These are phyloP conservation scores for Parelbella ahira DNA, from an alignment of 2,888 invertebrate species.

Conservation along the genomic window DNA sequence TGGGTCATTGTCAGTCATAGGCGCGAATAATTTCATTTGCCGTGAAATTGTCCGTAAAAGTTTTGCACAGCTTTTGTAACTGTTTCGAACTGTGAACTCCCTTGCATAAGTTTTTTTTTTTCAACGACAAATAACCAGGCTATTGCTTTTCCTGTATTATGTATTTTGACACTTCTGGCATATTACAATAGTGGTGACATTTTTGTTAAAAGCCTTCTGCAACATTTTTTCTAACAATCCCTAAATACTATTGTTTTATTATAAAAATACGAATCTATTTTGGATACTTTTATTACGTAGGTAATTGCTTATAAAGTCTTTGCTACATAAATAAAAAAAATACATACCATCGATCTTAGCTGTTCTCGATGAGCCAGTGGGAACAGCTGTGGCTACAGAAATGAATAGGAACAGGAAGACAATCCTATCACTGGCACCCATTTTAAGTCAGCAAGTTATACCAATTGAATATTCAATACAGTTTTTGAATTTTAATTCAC, in stretches of 20 bases:
- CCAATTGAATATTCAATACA: slow-evolving; percentile 31
- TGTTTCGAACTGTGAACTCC: slow-evolving; percentile 47
- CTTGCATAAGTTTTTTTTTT: slow-evolving; percentile 58
- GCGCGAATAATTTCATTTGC: slow-evolving; percentile 55
- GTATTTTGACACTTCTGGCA: no score
- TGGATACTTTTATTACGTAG: no score
- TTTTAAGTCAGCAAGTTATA: slow-evolving; percentile 47
- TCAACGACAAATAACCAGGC: slow-evolving; percentile 2
- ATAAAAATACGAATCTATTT: no score
- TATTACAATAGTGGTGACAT: no score
- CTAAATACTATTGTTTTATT: no score
- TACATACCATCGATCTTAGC: slow-evolving; percentile 56
- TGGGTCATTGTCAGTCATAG: slow-evolving; percentile 71
- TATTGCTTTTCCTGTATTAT: no score
- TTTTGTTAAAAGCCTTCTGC: no score
- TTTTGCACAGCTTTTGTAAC: slow-evolving; percentile 62
- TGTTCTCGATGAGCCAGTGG: slow-evolving; percentile 52
- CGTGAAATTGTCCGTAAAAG: slow-evolving; percentile 69
- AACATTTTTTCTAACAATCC: no score
- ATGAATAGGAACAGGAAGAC: slow-evolving; percentile 57
- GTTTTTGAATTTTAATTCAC: slow-evolving; percentile 38
- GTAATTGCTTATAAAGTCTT: no score
- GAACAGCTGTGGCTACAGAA: slow-evolving; percentile 59
- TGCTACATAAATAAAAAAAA: no score
- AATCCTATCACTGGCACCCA: slow-evolving; percentile 75